A percentile compares a stretch with the other conserved stretches of the same genome.
Conservation (phyloP, 2,888 invertebrate genomes). For the Hydrotaea diabolus region DNA sequence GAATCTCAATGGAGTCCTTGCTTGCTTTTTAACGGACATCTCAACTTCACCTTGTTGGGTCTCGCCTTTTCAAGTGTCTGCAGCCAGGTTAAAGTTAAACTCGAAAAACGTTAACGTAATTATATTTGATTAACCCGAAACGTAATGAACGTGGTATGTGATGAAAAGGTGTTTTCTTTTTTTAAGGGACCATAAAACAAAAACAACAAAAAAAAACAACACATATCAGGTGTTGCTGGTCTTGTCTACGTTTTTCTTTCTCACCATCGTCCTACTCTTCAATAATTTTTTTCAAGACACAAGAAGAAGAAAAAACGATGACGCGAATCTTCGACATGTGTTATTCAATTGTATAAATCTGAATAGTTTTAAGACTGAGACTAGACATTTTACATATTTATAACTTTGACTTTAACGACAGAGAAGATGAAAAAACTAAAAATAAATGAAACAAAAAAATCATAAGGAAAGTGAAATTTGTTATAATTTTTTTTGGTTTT, state of each 20-base stretch:
- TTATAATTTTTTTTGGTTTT: neutral
- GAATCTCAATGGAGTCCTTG: constrained; percentile 20
- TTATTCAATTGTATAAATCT: constrained; percentile 19
- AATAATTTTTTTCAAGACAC: neutral
- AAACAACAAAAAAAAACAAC: neutral
- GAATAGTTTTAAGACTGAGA: constrained; percentile 24
- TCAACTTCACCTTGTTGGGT: neutral
- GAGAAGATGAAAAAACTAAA: neutral
- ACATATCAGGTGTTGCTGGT: constrained; percentile 8
- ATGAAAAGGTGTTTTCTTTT: constrained; percentile 30
- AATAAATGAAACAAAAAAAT: neutral
- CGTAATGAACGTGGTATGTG: constrained; percentile 16
- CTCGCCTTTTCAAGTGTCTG: constrained; percentile 12
- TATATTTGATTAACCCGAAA: constrained; percentile 35
- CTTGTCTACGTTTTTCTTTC: neutral
- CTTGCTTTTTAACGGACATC: constrained; percentile 32
- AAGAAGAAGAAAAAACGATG: too few relatives aligned
- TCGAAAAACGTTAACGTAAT: constrained; percentile 24
- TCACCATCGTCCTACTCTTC: constrained; percentile 5
- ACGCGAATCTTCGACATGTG: too few relatives aligned
- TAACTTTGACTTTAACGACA: constrained; percentile 25
- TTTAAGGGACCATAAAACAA: neutral
- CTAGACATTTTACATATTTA: constrained; percentile 34
- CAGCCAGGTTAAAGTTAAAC: constrained; percentile 8
- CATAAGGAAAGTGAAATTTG: constrained; percentile 28